Evolutionary conservation across 1,140 invertebrate species (phyloP), one percentile per base, ranked within the genome.

Genomic region (Euura lappo): DNA sequence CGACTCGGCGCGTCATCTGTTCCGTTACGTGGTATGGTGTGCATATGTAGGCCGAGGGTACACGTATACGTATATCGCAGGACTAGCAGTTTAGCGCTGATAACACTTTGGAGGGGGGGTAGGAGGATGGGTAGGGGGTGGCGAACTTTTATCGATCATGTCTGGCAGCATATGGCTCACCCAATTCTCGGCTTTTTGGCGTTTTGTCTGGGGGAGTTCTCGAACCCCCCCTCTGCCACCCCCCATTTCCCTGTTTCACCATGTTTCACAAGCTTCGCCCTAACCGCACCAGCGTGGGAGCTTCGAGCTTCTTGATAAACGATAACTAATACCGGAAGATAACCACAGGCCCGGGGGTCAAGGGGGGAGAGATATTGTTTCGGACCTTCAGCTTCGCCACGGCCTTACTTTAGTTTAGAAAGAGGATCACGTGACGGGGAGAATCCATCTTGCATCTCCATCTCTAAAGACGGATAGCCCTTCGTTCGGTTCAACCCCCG

Each of bases 101-200:
- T 70, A 70, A 70, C 69, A 70, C 69, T 70, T 28, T 28, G 28
- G 28, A 2, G 84, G 83, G 79, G 80, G 85, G 83, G 68, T 64
- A 28, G 28, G 28, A 28, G 28, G 28, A 28, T 28, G 6, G 10
- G 10, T 47, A 44, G 11, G 4, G 44, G 70, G 74, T 75, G 68
- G 72, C 71, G 74, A 69, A 69, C 64, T 86, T 86, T 86, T 86
- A 86, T 86, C 84, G 85, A 70, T 70, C 69, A 70, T 86, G 84
- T 85, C 83, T 86, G 84, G 85, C 83, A 86, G 86, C 85, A 86
- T 82, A 86, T 86, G 85, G 84, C 84, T 80, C 79, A 80, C 77
- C 79, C 79, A 80, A 80, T 80, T 80, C 79, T 76, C 74, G 74
- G 28, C 76, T 74, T 60, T 60, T 60, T 70, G 76, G 77, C 79